Conservation (phyloP, 2,113 vertebrate species). For the Emydura subglobosa region DNA sequence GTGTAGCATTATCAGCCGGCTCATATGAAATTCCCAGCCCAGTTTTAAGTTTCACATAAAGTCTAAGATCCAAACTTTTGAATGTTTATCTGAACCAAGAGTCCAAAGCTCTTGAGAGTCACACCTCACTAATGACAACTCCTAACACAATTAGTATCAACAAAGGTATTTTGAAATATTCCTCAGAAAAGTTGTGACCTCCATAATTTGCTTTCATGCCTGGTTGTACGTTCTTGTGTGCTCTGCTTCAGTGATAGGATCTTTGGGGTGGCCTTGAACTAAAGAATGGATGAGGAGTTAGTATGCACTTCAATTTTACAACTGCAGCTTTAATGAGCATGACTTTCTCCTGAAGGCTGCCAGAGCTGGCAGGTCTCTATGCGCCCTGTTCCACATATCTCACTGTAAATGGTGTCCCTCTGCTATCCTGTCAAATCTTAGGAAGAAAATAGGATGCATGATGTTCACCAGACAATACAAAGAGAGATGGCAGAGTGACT, state of each 20-base stretch:
- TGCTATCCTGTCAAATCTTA: neutral
- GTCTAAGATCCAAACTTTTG: neutral
- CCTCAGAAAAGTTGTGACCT: neutral
- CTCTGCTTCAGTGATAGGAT: neutral
- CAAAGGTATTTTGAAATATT: neutral
- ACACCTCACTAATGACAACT: neutral
- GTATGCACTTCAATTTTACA: neutral
- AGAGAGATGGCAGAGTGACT: constrained; percentile 35
- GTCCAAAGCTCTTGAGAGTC: neutral
- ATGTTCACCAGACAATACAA: constrained; percentile 16
- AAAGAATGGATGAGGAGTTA: neutral
- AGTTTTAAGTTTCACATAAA: neutral
- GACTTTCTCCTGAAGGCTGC: constrained; percentile 13
- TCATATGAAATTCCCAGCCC: neutral
- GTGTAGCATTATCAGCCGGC: neutral
- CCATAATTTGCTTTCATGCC: neutral
- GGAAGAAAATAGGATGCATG: constrained; percentile 31
- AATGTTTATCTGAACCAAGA: neutral
- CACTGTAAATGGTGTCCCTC: neutral
- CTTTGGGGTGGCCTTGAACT: neutral
- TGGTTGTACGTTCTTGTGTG: neutral
- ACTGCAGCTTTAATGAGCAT: neutral
- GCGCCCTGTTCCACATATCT: neutral
- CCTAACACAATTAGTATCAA: neutral
- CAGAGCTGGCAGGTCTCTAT: constrained; percentile 11